These are phyloP conservation scores for Trematomus bernacchii DNA, from an alignment of 2,797 vertebrate genomes.

Conservation along the genomic window DNA sequence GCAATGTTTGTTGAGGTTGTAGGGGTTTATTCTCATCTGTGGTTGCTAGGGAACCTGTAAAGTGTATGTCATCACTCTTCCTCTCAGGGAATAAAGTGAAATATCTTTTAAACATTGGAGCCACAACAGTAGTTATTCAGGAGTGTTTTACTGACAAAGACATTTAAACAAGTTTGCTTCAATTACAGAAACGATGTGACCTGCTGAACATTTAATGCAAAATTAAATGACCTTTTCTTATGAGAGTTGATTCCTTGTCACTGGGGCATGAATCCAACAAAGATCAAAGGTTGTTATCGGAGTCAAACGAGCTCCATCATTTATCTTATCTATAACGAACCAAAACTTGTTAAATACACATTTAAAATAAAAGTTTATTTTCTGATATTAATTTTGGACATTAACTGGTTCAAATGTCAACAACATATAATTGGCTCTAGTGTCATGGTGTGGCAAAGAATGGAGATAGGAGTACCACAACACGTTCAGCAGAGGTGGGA, in stretches of 20 bases:
- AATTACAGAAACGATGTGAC: too few species aligned
- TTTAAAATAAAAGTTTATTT: background rate
- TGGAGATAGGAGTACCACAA: background rate
- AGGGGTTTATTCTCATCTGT: constrained; percentile 67
- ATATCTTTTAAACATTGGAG: constrained; percentile 22
- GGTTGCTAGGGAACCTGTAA: constrained; percentile 78
- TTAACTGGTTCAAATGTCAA: background rate
- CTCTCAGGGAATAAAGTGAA: constrained; percentile 41
- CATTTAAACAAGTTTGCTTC: too few species aligned
- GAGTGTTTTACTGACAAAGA: too few species aligned
- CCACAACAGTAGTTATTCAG: background rate
- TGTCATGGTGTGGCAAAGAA: background rate
- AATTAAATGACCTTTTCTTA: too few species aligned
- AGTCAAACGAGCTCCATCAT: too few species aligned
- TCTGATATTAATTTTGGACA: constrained; percentile 4
- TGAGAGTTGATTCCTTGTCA: too few species aligned
- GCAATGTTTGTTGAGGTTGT: background rate
- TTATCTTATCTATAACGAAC: background rate
- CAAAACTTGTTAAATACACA: background rate
- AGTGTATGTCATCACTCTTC: constrained; percentile 41
- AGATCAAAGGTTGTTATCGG: too few species aligned
- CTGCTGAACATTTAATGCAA: background rate
- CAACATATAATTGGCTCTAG: background rate
- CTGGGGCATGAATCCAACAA: too few species aligned
- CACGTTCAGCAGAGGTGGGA: too few species aligned